A percentile compares a stretch with the other conserved stretches of the same genome.
Conservation (phyloP, 2,888 invertebrate species). For the Sericinus montela region DNA sequence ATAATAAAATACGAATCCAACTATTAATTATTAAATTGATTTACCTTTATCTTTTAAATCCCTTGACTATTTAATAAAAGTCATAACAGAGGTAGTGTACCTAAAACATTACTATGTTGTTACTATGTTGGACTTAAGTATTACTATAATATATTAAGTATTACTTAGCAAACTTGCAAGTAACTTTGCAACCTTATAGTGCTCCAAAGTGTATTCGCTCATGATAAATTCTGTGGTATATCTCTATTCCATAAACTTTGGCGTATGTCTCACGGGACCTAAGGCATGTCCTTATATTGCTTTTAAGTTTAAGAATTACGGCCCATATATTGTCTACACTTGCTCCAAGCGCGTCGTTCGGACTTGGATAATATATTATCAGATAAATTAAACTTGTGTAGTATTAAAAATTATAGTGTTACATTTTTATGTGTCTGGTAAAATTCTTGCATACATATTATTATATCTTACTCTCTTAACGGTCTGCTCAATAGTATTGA, state of each 20-base stretch:
- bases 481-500: too few species aligned
- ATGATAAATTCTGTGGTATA: constrained; percentile 10
- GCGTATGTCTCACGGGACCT: constrained; percentile 29
- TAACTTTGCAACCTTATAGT: background rate
- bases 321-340: constrained; percentile 58
- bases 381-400: constrained; percentile 10
- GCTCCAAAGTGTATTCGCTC: constrained; percentile 5
- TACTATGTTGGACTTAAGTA: too few species aligned
- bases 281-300: constrained; percentile 51
- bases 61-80: too few species aligned
- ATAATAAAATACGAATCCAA: too few species aligned
- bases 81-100: too few species aligned
- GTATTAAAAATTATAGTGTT: constrained; percentile 4
- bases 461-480: too few species aligned
- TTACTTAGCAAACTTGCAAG: background rate
- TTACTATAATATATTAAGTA: too few species aligned
- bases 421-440: too few species aligned
- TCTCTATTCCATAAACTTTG: constrained; percentile 22
- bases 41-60: too few species aligned
- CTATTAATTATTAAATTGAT: too few species aligned
- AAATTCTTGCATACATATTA: too few species aligned
- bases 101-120: too few species aligned
- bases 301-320: constrained; percentile 62
- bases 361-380: constrained; percentile 42
- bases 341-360: constrained; percentile 39